Percentiles rank a stretch among this genome's conserved stretches.
Evolutionary conservation across 2,888 invertebrate species (phyloP).

Genomic region (Caenorhabditis japonica): DNA sequence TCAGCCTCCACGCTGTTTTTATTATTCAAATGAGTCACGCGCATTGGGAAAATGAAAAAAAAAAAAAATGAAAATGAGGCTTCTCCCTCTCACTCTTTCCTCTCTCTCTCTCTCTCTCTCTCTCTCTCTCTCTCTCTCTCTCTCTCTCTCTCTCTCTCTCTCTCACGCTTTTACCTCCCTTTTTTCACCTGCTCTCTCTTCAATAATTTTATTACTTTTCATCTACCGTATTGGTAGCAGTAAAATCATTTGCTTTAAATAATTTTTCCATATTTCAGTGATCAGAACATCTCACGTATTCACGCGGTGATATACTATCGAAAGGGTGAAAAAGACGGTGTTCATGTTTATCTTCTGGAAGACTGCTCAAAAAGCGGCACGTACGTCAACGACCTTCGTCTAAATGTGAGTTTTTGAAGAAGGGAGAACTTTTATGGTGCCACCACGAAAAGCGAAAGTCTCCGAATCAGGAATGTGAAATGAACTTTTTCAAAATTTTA

Average conservation of each 20-base stretch:
- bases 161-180: too few species aligned
- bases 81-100: background rate
- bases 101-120: background rate
- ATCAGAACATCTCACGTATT: constrained; percentile 76
- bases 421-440: background rate
- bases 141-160: background rate
- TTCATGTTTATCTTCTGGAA: constrained; percentile 76
- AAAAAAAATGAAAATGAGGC: too few species aligned
- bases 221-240: too few species aligned
- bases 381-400: constrained; percentile 78
- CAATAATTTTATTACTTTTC: too few species aligned
- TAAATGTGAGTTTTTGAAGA: background rate
- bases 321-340: constrained; percentile 66
- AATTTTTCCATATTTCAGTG: constrained; percentile 17
- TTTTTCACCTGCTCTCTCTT: too few species aligned
- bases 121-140: background rate
- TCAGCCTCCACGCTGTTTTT: too few species aligned
- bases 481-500: too few species aligned
- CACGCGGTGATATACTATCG: constrained; percentile 78
- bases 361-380: constrained; percentile 79
- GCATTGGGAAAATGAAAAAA: too few species aligned
- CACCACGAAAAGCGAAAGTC: background rate
- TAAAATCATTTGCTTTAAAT: too few species aligned
- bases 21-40: too few species aligned
- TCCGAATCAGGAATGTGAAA: too few species aligned